phyloP scores from a whole-genome alignment of 2,888 invertebrate species.

The Callimorpha dominula region DNA sequence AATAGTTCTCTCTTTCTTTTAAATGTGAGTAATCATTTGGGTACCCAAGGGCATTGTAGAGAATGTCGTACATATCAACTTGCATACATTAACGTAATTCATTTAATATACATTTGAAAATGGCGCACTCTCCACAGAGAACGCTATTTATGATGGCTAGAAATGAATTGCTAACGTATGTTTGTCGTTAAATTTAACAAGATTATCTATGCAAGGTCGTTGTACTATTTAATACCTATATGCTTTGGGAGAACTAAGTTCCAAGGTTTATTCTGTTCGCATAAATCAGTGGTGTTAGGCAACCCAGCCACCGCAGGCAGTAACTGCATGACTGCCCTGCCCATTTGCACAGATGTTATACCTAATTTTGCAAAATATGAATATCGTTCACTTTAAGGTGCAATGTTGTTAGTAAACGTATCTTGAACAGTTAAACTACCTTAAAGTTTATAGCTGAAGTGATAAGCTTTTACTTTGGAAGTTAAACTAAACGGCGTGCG shows the following conservation, averaged over 20 bases:
- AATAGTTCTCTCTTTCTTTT: no score
- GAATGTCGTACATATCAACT: conserved; percentile 11
- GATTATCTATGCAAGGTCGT: background rate
- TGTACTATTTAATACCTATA: background rate
- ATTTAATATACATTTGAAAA: conserved; percentile 45
- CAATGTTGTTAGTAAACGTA: background rate
- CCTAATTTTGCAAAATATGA: conserved; percentile 7
- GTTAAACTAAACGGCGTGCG: background rate
- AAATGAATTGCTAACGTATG: conserved; percentile 1
- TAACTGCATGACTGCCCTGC: conserved; percentile 5
- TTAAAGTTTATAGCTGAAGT: background rate
- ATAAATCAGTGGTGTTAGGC: conserved; percentile 22
- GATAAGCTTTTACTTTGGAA: background rate
- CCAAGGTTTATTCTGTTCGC: conserved; percentile 29
- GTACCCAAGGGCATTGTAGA: no score
- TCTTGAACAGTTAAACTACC: background rate
- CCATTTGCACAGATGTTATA: conserved; percentile 11
- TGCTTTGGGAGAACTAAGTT: conserved; percentile 16
- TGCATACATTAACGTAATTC: conserved; percentile 35
- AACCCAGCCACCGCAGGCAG: conserved; percentile 13
- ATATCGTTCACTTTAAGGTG: background rate
- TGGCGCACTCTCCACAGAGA: conserved; percentile 16
- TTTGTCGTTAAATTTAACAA: conserved; percentile 1
- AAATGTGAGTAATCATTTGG: conserved; percentile 4
- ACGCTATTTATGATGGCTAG: conserved; percentile 19